Base-by-base conservation (phyloP, 2,113 vertebrate species). In the Cnemophilus loriae region DNA sequence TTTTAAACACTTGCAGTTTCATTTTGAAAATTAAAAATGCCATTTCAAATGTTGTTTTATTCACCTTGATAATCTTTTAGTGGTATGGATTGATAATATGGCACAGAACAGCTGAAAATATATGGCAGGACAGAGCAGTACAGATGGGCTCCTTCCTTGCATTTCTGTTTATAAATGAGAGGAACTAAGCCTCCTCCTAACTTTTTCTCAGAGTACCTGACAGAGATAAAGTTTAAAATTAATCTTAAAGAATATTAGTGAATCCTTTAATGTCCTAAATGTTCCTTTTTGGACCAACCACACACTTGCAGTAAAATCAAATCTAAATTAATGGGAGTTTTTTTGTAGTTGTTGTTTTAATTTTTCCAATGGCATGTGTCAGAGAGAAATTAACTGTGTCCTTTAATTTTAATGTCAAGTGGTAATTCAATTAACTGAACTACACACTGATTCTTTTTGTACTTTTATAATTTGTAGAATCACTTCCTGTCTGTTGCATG, bases 351-450 rank as follows among this genome's bases (percentile, higher is more conserved):
- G 20, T 80, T 69, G 2, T 85, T 78, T 39, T 52, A 65, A 61
- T 90, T 87, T 93, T 89, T 92, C 50, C 55, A 50, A 1, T 35
- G 13, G 7, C 15, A 7, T 71, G 56, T 47, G 37, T 91, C 76
- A 95, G 60, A 41, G 3, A 76, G 52, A 93, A 95, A 87, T 94
- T 87, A 90, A 80, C n/a, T 61, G 46, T 37, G 20, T 49, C 59
- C 37, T 89, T 87, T 84, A 55, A 76, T 75, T 95, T 93, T 90
- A 82, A 90, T 69, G 28, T 87, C 69, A 91, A 81, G 59, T 78
- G 50, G 35, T 74, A 82, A 82, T 89, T 87, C 76, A 95, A 64
- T 93, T 95, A 95, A 83, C 37, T 75, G 50, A 93, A 56, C 16
- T 76, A 70, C 39, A 67, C 26, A 85, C 4, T 37, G 44, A 68